Base-by-base conservation (phyloP, 2,888 invertebrate species). In the Drosophila lutescens region DNA sequence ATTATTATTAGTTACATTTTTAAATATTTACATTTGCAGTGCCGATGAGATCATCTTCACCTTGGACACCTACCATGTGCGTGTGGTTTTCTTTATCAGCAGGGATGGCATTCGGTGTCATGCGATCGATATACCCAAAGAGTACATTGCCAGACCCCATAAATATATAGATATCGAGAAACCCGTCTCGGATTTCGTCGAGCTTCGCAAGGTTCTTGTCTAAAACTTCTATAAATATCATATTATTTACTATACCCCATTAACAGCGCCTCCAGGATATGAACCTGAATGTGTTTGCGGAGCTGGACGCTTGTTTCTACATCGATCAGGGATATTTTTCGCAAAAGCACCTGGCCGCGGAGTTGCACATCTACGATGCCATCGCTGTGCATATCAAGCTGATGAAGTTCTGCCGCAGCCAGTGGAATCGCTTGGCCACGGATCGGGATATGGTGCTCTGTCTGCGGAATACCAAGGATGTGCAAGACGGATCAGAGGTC, bases 201-300 rank as follows among this genome's bases (percentile, higher is more conserved):
- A 78, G 12, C 41, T 91, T 4, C 90, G 89, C 56, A 78, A 78
- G 76, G 47, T 47, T 17, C 6, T 12, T 12, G 12, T 12, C 34
- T 34, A 10, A 5, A 12, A 12, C 32, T 34, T 2, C 4, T 6
- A 12, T 6, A 6, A 20, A 10, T 6, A 1, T 0, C 20, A 2
- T 6, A 12, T 46, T 4, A 0, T 12, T 10, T 20, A 15, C 6
- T 4, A 1, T 17, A 20, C 2, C 7, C 4, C 0, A 3, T 2
- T 0, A 17, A 12, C 32, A 91, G 91, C 71, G 59, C 32, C 78
- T 91, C 10, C 80, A 73, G 55, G 82, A 89, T 41, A 76, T 68
- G 36, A 82, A 88, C 63, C 56, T 91, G 7, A 91, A 91, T 56
- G 90, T 92, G 63, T 91, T 91, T 68, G 79, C 91, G 4, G 85